A percentile compares a stretch with the other conserved stretches of the same genome.
Conservation (phyloP, 2,113 vertebrate genomes). For the Pelvicachromis taeniatus region DNA sequence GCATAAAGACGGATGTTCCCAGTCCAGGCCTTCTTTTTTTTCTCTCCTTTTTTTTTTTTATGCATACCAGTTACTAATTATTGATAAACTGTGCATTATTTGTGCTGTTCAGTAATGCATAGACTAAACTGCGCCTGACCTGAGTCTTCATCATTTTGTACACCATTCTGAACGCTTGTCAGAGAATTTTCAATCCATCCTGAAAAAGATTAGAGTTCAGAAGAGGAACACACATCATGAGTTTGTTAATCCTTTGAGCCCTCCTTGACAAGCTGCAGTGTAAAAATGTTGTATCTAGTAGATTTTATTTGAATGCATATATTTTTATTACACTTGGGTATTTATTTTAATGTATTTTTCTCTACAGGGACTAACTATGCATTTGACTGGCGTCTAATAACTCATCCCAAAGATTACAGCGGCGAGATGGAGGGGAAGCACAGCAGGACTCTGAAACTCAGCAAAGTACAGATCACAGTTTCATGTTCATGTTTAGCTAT, state of each 20-base stretch:
- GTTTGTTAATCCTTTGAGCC: constrained; percentile 6
- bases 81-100: not conserved
- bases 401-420: constrained; percentile 90
- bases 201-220: not conserved
- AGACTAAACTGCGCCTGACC: not conserved
- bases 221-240: not conserved
- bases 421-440: constrained; percentile 92
- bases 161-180: not conserved
- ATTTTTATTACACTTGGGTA: not conserved
- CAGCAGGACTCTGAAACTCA: constrained; percentile 83
- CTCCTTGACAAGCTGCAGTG: not conserved
- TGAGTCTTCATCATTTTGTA: not conserved
- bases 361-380: constrained; percentile 80
- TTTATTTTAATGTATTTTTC: not conserved
- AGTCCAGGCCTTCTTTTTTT: not conserved
- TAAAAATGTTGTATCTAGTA: not conserved
- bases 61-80: fast-evolving
- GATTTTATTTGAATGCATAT: not conserved
- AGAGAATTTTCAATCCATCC: not conserved
- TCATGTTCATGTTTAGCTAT: not conserved
- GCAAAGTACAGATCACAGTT: constrained; percentile 75
- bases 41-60: too few relatives aligned
- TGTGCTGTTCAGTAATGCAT: not conserved
- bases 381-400: constrained; percentile 90
- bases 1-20: not conserved